These are phyloP conservation scores for Discoglossus pictus DNA, from an alignment of 2,797 vertebrate genomes.

Conservation along the genomic window DNA sequence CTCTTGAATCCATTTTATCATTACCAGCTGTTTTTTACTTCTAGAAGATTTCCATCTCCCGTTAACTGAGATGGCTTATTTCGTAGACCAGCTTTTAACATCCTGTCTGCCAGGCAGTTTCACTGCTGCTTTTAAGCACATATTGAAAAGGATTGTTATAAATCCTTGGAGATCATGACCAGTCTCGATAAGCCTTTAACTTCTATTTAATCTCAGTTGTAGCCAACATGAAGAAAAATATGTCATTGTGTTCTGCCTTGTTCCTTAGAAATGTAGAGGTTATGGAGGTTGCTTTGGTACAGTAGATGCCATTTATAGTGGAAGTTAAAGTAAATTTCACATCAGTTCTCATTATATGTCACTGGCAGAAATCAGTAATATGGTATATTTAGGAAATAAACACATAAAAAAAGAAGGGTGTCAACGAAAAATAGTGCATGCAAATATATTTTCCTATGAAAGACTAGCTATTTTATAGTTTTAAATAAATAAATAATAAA, in stretches of 20 bases:
- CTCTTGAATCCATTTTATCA: constrained; percentile 51
- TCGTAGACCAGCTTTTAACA: constrained; percentile 40
- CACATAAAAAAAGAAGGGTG: no score
- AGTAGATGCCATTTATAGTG: constrained; percentile 6
- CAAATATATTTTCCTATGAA: no score
- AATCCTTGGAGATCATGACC: constrained; percentile 42
- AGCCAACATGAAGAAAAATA: constrained; percentile 60
- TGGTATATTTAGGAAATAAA: no score
- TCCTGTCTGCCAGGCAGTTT: constrained; percentile 39
- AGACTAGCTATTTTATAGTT: no score
- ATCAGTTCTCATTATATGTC: no score
- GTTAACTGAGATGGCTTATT: constrained; percentile 52
- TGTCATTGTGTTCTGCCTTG: constrained; percentile 42
- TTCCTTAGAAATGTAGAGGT: no score
- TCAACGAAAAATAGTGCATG: no score
- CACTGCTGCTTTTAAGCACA: constrained; percentile 47
- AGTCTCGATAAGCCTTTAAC: constrained; percentile 55
- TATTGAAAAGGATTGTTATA: constrained; percentile 55
- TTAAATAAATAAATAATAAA: no score
- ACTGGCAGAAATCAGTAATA: no score
- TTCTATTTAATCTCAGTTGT: constrained; percentile 59
- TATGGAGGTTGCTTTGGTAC: no score
- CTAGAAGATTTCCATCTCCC: constrained; percentile 42
- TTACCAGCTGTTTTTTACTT: constrained; percentile 18
- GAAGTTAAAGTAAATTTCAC: no score